Evolutionary conservation across 2,888 invertebrate genomes (phyloP), one percentile per base, ranked within the genome.

Genomic region (Hoplodrina blanda): DNA sequence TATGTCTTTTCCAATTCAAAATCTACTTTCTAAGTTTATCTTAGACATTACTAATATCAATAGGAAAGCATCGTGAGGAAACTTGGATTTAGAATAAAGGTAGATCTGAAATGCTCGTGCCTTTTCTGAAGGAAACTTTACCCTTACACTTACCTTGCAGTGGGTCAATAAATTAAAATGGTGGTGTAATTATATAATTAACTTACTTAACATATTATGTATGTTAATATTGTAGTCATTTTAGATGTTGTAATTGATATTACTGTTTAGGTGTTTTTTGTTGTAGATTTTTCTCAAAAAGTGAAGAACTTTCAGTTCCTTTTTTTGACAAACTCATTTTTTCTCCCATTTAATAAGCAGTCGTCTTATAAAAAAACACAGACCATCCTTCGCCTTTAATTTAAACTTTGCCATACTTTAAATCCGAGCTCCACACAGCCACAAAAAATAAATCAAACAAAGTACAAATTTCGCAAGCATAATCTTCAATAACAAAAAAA

Each of bases 401-500:
- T 67, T 67, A 78, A 71, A 62, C 65, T 68, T 61, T 41, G 49
- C 67, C 59, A 67, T 80, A 79, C 56, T 69, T 82, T 10, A 73
- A 81, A 61, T 50, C 79, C 53, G n/a, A 52, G 67, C 44, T 59
- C 61, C 49, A 62, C 59, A 61, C 33, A 68, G 66, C 44, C 69
- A 81, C 74, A 78, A 80, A 79, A 85, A 85, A 81, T 81, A 82
- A 80, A 80, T 81, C 83, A 76, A 77, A 80, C 75, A 80, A 73
- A 79, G 79, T 73, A 77, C 61, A 67, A 77, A 84, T 72, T 76
- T 79, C 17, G 52, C 70, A 69, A 83, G 79, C 73, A 82, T 82
- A 82, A 80, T 81, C 83, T 83, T 79, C 83, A 76, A 78, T 82
- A 80, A 77, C 69, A 86, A 81, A 82, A 82, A 78, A 75, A 77